Evolutionary conservation across 2,888 invertebrate species (phyloP), one percentile per base, ranked within the genome.

Genomic region (Himalopsyche japonica): DNA sequence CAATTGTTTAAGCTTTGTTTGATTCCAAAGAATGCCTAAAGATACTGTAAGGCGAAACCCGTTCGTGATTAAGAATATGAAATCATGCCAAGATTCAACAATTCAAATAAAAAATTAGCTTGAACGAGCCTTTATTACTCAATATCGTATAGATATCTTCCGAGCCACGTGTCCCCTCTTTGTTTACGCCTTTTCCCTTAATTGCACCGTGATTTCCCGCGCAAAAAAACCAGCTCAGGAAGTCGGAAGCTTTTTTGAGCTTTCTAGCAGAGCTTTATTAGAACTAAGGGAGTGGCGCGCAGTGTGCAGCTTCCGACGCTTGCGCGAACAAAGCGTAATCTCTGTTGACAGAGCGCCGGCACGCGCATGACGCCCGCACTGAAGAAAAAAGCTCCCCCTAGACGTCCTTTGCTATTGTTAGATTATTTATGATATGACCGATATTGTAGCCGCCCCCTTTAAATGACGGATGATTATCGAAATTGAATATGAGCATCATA

Each of bases 101-200:
- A 3, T 7, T 18, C 10, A 18, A 48, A 57, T 20, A 20, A 57
- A 57, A 57, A 57, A 57, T 15, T 57, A 57, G 24, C 3, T 70
- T 30, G 70, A 70, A 70, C 30, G 70, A 12, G 15, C 24, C 70
- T 70, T 70, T 10, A 70, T 30, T 12, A 12, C 70, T 12, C 15
- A 57, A 57, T 57, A 57, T 57, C 57, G 57, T 57, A 57, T 57
- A 57, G 57, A 57, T 57, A 20, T 57, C 34, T 81, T 43, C 57
- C 8, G 64, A 37, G 82, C 76, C 85, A 49, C 85, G 82, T 85
- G 82, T 79, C 82, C 80, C 83, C 84, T 77, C 76, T 86, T 87
- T 87, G 87, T 87, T 87, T 87, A 87, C 87, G 87, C 87, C 87
- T 87, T 87, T 86, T 85, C 27, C 70, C 85, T 86, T 87, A 87